A percentile compares a stretch with the other conserved stretches of the same genome.
These are phyloP conservation scores for Istiophorus platypterus DNA, from an alignment of 2,113 vertebrate species.

Conservation along the genomic window DNA sequence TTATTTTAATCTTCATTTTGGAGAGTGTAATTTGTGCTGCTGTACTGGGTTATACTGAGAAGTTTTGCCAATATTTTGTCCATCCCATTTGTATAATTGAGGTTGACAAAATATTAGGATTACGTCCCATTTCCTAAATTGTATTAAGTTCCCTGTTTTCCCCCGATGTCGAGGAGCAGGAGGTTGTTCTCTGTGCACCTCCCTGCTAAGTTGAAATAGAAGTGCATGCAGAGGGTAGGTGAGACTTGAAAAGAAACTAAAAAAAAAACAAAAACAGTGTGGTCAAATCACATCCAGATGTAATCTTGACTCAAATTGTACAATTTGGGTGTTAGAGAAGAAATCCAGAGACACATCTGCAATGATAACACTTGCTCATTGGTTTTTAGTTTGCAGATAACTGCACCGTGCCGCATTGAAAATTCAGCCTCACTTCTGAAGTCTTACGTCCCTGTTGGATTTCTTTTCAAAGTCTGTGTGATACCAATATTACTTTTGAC, in stretches of 20 bases:
- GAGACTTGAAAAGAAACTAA: background rate
- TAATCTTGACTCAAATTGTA: background rate
- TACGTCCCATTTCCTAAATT: no score
- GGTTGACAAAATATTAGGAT: no score
- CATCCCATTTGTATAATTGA: no score
- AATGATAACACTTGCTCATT: background rate
- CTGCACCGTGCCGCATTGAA: background rate
- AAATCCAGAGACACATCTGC: background rate
- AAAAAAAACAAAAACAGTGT: background rate
- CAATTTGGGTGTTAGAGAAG: background rate
- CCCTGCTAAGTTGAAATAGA: background rate
- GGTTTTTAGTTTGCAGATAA: background rate
- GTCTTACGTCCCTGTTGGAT: background rate
- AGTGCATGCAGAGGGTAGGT: background rate
- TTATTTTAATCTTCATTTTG: no score
- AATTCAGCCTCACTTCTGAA: background rate
- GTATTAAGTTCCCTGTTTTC: no score
- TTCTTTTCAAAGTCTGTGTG: background rate
- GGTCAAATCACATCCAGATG: background rate
- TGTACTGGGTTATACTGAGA: no score
- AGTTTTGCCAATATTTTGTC: no score
- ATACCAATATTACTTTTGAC: background rate
- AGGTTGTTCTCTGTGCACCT: background rate
- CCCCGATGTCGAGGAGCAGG: background rate
- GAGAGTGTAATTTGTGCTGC: no score